These are phyloP conservation scores for Ectemnius continuus DNA, from an alignment of 2,888 invertebrate species.

Conservation along the genomic window DNA sequence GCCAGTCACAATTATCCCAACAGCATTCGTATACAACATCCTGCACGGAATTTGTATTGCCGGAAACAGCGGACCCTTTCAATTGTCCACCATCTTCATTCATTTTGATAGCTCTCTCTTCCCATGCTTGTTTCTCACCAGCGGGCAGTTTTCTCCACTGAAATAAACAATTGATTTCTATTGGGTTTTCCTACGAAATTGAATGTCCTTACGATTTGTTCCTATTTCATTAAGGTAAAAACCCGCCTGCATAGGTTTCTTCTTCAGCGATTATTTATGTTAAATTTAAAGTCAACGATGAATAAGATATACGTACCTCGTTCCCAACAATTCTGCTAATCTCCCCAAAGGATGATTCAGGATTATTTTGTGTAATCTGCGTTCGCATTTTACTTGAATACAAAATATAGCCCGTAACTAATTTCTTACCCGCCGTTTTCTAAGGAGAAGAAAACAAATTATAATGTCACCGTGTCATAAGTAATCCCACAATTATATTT, in stretches of 20 bases:
- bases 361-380: conserved; percentile 94
- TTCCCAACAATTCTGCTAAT: conserved; percentile 86
- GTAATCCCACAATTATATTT: conserved; percentile 49
- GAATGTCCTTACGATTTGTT: too few species aligned
- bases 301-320: conserved; percentile 80
- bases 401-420: conserved; percentile 97
- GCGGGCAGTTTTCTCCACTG: conserved; percentile 96
- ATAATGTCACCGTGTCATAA: conserved; percentile 63
- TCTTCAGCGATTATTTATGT: too few species aligned
- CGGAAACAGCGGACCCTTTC: conserved; percentile 72
- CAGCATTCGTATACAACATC: conserved; percentile 88
- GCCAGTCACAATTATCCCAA: conserved; percentile 95
- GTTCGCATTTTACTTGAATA: conserved; percentile 98
- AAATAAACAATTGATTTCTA: conserved; percentile 27
- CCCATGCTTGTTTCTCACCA: conserved; percentile 94
- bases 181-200: too few species aligned
- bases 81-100: conserved; percentile 89
- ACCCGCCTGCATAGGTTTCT: neutral
- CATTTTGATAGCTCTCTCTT: conserved; percentile 92
- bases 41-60: conserved; percentile 69
- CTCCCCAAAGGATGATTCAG: conserved; percentile 95
- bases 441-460: conserved; percentile 76
- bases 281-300: neutral
- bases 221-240: too few species aligned
- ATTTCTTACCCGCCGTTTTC: conserved; percentile 84